Evolutionary conservation across 1,140 invertebrate genomes (phyloP), one percentile per base, ranked within the genome.

Genomic region (Aphis craccivora): DNA sequence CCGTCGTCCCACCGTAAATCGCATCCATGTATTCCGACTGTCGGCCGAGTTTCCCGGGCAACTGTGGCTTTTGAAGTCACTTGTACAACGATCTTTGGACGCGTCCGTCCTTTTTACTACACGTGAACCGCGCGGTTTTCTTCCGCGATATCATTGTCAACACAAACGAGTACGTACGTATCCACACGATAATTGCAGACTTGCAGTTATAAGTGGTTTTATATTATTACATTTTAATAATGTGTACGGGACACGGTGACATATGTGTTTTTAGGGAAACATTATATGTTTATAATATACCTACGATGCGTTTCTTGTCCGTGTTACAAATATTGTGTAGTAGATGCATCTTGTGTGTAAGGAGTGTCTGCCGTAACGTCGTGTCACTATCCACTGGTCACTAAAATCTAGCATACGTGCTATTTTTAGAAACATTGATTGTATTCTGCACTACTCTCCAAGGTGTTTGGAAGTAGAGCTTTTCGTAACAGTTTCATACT

Each of bases 11-110:
- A n/a, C 60, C n/a, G 30, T 35, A 76, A 76, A n/a, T 14, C 60
- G 60, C n/a, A 76, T 76, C 60, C 60, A 76, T 76, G 60, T 76
- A 76, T n/a, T 76, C 60, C 18, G 60, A n/a, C 60, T 76, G 60
- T 30, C n/a, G 18, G 1, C 14, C 14, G 60, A 18, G 14, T 76
- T 76, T 76, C 30, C 30, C 30, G 60, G 60, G 60, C 14, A 76
- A 76, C 60, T 76, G 60, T n/a, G 60, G 30, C 60, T 30, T 76
- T 76, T 30, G 30, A 18, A 76, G 30, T n/a, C 60, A 18, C 30
- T 76, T 18, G 60, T 0, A 76, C 14, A n/a, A 76, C 60, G 30
- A 76, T 76, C 1, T 1, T 76, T 35, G 60, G 60, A 76, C 60
- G 14, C 4, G 30, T n/a, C 30, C 18, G 60, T 76, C 60, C 60